Evolutionary conservation across 2,888 invertebrate genomes (phyloP).

Genomic region (Coenonympha glycerion): DNA sequence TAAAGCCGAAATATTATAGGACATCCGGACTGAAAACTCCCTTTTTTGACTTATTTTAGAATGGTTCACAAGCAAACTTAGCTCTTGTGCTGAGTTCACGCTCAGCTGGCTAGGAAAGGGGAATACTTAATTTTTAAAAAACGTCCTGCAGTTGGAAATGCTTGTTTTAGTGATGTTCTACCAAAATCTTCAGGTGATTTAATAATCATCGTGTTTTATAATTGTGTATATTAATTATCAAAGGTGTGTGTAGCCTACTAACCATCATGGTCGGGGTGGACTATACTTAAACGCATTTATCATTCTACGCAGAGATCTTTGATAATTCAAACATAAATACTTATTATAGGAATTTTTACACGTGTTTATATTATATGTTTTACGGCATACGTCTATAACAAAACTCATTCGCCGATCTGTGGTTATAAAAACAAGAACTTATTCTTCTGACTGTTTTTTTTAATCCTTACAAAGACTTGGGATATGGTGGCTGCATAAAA

Average conservation of each 20-base stretch:
- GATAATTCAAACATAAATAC: no score
- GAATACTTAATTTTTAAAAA: constrained; percentile 12
- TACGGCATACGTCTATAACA: no score
- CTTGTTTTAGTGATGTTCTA: constrained; percentile 6
- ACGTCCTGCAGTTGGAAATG: constrained; percentile 6
- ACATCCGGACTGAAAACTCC: constrained; percentile 6
- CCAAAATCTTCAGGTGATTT: background rate
- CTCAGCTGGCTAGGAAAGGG: constrained; percentile 12
- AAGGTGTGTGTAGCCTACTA: no score
- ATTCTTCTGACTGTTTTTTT: no score
- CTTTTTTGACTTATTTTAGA: constrained; percentile 8
- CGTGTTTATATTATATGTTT: no score
- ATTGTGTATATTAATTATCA: no score
- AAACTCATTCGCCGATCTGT: no score
- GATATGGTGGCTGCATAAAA: background rate
- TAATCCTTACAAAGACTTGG: background rate
- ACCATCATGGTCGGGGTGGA: no score
- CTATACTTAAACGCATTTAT: no score
- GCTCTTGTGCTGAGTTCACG: constrained; percentile 9
- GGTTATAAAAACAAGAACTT: no score
- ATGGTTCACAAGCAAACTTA: constrained; percentile 5
- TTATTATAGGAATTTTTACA: no score
- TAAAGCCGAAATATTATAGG: constrained; percentile 13
- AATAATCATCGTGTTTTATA: background rate
- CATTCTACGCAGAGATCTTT: no score